These are phyloP conservation scores for Gasterosteus aculeatus DNA, from an alignment of 2,113 vertebrate genomes.

Conservation along the genomic window DNA sequence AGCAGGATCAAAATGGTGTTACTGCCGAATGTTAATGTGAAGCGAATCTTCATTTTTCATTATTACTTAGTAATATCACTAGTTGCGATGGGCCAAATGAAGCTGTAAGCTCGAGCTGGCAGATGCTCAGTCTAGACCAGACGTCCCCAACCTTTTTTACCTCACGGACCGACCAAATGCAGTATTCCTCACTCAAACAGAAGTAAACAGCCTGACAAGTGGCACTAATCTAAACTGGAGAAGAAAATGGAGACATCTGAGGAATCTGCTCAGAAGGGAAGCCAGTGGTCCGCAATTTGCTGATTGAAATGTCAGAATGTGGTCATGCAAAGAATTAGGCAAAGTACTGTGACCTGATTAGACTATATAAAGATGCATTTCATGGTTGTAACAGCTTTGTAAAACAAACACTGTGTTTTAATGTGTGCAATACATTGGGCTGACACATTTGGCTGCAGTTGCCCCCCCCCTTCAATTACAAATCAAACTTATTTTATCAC, in stretches of 20 bases:
- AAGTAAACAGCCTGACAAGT: constrained; percentile 32
- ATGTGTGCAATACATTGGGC: not conserved
- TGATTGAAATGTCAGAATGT: constrained; percentile 5
- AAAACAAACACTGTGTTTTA: not conserved
- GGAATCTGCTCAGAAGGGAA: constrained; percentile 4
- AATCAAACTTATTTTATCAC: constrained; percentile 2
- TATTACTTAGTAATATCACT: constrained; percentile 58
- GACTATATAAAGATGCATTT: not conserved
- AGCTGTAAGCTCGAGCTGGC: constrained; percentile 42
- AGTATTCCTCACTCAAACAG: constrained; percentile 16
- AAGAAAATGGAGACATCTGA: not conserved
- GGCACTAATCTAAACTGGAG: constrained; percentile 12
- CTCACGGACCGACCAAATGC: constrained; percentile 17
- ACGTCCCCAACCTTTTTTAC: no score
- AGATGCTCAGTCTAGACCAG: constrained; percentile 48
- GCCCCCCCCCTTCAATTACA: not conserved
- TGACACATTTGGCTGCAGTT: not conserved
- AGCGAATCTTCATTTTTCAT: constrained; percentile 55
- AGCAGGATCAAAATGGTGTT: constrained; percentile 49
- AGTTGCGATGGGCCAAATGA: constrained; percentile 40
- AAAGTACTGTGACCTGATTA: not conserved
- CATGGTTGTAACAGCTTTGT: not conserved
- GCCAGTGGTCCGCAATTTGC: not conserved
- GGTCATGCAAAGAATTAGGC: not conserved
- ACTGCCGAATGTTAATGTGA: constrained; percentile 46